Conservation (phyloP, 2,113 vertebrate species). For the Chamaetylas fuelleborni region DNA sequence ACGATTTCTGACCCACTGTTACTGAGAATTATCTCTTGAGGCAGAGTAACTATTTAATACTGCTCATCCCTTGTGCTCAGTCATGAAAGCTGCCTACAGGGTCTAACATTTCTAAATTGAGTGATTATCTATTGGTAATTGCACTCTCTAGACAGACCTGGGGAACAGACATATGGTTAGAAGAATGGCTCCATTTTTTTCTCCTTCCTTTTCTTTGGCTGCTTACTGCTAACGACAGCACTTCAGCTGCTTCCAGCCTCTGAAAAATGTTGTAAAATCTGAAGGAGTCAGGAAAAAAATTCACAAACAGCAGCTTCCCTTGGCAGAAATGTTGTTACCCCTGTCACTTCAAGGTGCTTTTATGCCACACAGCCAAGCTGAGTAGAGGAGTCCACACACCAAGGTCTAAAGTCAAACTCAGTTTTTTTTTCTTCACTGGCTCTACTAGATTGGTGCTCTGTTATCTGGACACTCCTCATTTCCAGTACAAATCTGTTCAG, state of each 20-base stretch:
- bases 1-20: constrained; percentile 41
- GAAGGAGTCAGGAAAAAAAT: background rate
- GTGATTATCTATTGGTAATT: constrained; percentile 48
- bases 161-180: constrained; percentile 27
- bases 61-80: constrained; percentile 2
- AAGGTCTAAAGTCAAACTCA: background rate
- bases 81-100: constrained; percentile 16
- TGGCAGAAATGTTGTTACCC: background rate
- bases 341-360: background rate
- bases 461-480: background rate
- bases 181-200: background rate
- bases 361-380: background rate
- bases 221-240: background rate
- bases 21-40: constrained; percentile 17
- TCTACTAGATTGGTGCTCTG: background rate
- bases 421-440: background rate
- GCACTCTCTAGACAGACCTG: constrained; percentile 5
- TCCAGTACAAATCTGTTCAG: background rate
- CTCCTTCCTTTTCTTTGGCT: background rate
- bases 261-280: constrained; percentile 27
- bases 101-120: constrained; percentile 18
- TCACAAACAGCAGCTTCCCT: background rate
- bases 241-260: background rate
- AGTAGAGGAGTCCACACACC: background rate
- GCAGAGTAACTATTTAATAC: constrained; percentile 14